These are phyloP conservation scores for Phocoena sinus DNA, from an alignment of 2,113 vertebrate genomes.

Conservation along the genomic window DNA sequence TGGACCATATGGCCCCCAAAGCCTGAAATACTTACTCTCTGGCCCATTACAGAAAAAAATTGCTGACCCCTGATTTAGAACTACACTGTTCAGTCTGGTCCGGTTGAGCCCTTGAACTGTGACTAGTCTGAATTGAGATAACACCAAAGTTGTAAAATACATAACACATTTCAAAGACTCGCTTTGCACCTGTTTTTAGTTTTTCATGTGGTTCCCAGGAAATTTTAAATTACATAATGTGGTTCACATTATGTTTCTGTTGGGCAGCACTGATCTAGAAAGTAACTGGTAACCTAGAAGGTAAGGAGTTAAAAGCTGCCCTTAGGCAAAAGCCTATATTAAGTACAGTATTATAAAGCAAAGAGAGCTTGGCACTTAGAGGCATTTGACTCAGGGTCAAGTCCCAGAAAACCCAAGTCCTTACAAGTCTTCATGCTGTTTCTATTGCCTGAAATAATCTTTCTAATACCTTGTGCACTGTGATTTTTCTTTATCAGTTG, in stretches of 20 bases:
- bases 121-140: neutral
- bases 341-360: neutral
- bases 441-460: neutral
- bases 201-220: neutral
- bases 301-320: neutral
- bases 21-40: neutral
- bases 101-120: neutral
- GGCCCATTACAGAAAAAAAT: neutral
- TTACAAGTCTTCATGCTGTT: neutral
- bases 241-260: neutral
- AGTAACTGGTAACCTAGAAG: neutral
- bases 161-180: neutral
- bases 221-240: neutral
- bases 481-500: conserved; percentile 18
- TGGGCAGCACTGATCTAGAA: neutral
- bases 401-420: neutral
- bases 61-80: neutral
- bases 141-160: neutral
- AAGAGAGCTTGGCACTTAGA: neutral
- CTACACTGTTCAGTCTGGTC: neutral
- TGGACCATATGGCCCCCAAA: neutral
- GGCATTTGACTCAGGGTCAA: neutral
- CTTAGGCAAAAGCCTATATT: neutral
- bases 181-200: neutral
- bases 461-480: neutral